Evolutionary conservation across 2,113 vertebrate species (phyloP).

Genomic region (Hirundichthys speculiger): DNA sequence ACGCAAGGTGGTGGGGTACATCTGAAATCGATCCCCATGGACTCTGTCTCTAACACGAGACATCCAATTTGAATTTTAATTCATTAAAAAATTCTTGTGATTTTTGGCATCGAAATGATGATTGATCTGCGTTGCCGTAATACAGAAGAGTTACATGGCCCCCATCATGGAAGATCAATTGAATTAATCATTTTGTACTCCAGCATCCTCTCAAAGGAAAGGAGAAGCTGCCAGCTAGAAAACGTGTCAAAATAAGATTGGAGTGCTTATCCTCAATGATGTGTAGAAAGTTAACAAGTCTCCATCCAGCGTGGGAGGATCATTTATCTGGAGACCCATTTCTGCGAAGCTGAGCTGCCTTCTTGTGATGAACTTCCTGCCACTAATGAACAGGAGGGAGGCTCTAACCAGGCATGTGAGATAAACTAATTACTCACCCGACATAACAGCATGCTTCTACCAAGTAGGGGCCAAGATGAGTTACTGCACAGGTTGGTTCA

Average conservation of each 20-base stretch:
- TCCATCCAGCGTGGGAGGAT: constrained; percentile 7
- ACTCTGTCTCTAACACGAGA: too few relatives aligned
- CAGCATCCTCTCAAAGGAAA: too few relatives aligned
- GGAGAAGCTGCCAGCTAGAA: constrained; percentile 20
- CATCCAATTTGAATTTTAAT: too few relatives aligned
- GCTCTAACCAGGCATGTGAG: constrained; percentile 1
- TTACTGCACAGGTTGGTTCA: neutral
- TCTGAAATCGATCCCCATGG: too few relatives aligned
- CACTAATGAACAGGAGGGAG: constrained; percentile 37
- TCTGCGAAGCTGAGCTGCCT: neutral
- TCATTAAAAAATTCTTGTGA: too few relatives aligned
- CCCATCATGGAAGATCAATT: too few relatives aligned
- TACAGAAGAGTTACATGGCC: too few relatives aligned
- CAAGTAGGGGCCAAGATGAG: neutral
- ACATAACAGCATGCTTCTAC: neutral
- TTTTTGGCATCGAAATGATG: too few relatives aligned
- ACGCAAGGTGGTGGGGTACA: too few relatives aligned
- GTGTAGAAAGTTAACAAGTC: constrained; percentile 21
- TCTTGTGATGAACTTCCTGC: constrained; percentile 6
- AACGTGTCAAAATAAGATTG: constrained; percentile 15
- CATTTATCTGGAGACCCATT: constrained; percentile 14
- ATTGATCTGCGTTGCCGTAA: too few relatives aligned
- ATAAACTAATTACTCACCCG: constrained; percentile 21
- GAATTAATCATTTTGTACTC: too few relatives aligned
- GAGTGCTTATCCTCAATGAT: constrained; percentile 7